A percentile compares a stretch with the other conserved stretches of the same genome.
These are phyloP conservation scores for Drosophila auraria DNA, from an alignment of 1,140 invertebrate species.

Conservation along the genomic window DNA sequence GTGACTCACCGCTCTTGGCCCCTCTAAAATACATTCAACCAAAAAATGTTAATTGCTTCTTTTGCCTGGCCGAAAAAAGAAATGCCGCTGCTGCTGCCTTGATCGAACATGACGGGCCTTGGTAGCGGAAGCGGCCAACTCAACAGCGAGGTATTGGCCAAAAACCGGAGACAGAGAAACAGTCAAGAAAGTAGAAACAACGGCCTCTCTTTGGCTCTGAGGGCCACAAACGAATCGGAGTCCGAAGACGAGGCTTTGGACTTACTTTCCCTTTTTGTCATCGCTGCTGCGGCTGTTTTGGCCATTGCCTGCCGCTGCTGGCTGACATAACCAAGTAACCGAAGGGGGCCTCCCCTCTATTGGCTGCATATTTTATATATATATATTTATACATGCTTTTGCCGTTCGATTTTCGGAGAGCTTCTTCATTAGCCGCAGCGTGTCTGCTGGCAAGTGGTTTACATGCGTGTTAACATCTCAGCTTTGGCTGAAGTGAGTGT, in stretches of 20 bases:
- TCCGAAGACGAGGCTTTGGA: slow-evolving; percentile 68
- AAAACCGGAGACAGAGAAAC: slow-evolving; percentile 44
- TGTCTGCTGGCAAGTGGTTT: slow-evolving; percentile 49
- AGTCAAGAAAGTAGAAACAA: slow-evolving; percentile 58
- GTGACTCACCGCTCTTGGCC: slow-evolving; percentile 3
- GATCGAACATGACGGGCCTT: slow-evolving; percentile 45
- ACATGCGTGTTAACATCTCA: slow-evolving; percentile 70
- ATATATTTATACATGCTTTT: slow-evolving; percentile 14
- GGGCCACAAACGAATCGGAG: slow-evolving; percentile 40
- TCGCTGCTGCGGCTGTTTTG: slow-evolving; percentile 42
- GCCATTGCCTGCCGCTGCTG: slow-evolving; percentile 15
- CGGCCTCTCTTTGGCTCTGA: slow-evolving; percentile 44
- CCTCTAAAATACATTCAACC: background rate
- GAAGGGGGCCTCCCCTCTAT: slow-evolving; percentile 27
- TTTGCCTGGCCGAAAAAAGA: slow-evolving; percentile 31
- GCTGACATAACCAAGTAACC: slow-evolving; percentile 71
- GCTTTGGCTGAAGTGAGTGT: slow-evolving; percentile 35
- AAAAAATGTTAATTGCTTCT: slow-evolving; percentile 48
- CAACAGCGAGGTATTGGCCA: slow-evolving; percentile 42
- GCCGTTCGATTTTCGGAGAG: slow-evolving; percentile 47
- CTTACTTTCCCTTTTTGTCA: slow-evolving; percentile 81
- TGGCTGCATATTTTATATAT: slow-evolving; percentile 59
- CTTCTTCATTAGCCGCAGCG: slow-evolving; percentile 46
- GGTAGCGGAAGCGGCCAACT: slow-evolving; percentile 54
- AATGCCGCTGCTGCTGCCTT: slow-evolving; percentile 35